These are phyloP conservation scores for Conistra vaccinii DNA, from an alignment of 2,888 invertebrate species.

Conservation along the genomic window DNA sequence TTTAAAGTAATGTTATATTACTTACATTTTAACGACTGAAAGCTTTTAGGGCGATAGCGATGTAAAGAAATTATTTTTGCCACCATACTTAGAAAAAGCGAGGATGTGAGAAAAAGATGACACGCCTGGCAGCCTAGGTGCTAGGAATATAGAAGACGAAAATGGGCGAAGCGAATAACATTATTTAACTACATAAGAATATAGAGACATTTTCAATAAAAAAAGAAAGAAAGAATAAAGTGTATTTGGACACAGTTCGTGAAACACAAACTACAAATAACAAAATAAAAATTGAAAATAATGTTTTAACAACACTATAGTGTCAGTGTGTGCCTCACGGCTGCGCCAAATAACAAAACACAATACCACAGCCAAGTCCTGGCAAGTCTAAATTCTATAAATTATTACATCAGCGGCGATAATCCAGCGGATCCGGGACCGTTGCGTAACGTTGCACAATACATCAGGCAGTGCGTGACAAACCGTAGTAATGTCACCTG, in stretches of 20 bases:
- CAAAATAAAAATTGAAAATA: no score
- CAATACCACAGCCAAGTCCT: background rate
- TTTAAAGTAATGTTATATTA: conserved; percentile 31
- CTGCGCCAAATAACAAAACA: conserved; percentile 4
- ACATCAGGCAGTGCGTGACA: conserved; percentile 79
- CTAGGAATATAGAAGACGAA: background rate
- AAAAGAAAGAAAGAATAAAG: no score
- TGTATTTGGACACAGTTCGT: no score
- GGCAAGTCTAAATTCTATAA: conserved; percentile 34
- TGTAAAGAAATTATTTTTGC: conserved; percentile 4
- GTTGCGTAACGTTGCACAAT: conserved; percentile 57
- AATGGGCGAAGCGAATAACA: background rate
- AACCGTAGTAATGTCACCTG: conserved; percentile 76
- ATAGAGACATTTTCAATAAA: background rate
- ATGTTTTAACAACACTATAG: no score
- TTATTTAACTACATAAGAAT: background rate
- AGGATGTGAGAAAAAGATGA: background rate
- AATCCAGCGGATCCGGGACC: conserved; percentile 45
- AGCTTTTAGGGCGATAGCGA: conserved; percentile 25
- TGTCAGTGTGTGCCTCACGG: no score
- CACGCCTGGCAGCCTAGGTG: background rate
- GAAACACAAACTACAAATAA: no score
- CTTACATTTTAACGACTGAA: conserved; percentile 34
- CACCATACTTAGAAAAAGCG: background rate
- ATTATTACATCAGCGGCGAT: conserved; percentile 32